Evolutionary conservation across 2,797 vertebrate species (phyloP), one percentile per base, ranked within the genome.

Genomic region (Furcifer pardalis): DNA sequence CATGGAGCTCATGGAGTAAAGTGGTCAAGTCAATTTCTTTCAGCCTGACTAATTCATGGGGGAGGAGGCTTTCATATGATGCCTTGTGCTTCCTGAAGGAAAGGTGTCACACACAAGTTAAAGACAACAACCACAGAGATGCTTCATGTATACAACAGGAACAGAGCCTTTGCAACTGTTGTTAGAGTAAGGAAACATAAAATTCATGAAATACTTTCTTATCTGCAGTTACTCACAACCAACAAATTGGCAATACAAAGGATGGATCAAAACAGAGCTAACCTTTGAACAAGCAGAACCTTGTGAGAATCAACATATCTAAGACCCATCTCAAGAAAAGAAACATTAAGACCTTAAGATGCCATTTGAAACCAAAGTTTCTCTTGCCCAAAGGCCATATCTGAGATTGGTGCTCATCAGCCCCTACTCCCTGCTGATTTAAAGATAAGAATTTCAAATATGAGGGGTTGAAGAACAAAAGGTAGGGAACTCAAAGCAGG

Each of bases 401-500:
- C 63, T 60, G 81, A 89, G 77, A 79, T 86, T 84, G 85, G 78
- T 82, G 76, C 90, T 91, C 88, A 91, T 94, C 89, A 92, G 89
- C 86, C 76, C 75, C 59, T 87, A 80, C 83, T 91, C 85, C 85
- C 90, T 4, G 68, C 88, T 91, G 92, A 91, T 49, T 94, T 88
- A 89, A 91, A 94, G 78, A 92, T 86, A 85, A 83, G 79, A 87
- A 90, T 90, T 93, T 90, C 81, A 90, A 94, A 89, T 84, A 88
- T 79, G 63, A 90, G 40, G 73, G 79, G 76, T 59, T 0, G 15
- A 90, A 90, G 89, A 94, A 94, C 85, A 94, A 92, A 95, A 95
- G 84, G 87, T 86, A 60, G 79, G 86, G 92, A 91, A 94, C 88
- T 94, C 91, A 94, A 94, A 95, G 89, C 72, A 91, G 79, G 86